Evolutionary conservation across 2,113 vertebrate species (phyloP).

Genomic region (Nesoenas mayeri): DNA sequence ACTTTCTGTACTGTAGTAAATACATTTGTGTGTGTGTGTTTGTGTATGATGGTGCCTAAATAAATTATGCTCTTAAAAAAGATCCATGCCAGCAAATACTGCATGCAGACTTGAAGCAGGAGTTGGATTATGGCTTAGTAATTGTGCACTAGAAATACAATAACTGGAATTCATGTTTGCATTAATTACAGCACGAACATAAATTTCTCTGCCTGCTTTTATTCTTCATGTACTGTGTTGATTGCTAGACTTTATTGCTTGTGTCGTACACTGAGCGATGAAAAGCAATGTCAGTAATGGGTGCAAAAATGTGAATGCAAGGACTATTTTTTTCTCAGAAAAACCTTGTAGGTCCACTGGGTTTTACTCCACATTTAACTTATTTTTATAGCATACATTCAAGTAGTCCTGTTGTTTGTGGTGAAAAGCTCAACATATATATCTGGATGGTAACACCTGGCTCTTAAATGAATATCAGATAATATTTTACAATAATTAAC

Average conservation of each 20-base stretch:
- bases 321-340: neutral
- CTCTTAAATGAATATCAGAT: neutral
- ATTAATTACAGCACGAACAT: neutral
- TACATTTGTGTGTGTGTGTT: neutral
- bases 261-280: neutral
- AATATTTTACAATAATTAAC: neutral
- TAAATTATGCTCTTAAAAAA: conserved; percentile 15
- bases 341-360: neutral
- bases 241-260: neutral
- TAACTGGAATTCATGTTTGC: neutral
- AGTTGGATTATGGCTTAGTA: neutral
- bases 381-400: neutral
- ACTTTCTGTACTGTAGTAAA: conserved; percentile 39
- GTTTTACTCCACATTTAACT: neutral
- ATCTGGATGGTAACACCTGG: neutral
- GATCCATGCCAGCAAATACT: neutral
- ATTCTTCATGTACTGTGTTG: neutral
- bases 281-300: neutral
- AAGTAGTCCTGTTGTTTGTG: neutral
- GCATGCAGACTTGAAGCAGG: neutral
- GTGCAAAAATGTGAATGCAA: neutral
- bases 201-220: neutral
- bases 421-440: neutral
- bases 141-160: neutral
- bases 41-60: neutral